These are phyloP conservation scores for Martes martes DNA, from an alignment of 2,113 vertebrate species.

Conservation along the genomic window DNA sequence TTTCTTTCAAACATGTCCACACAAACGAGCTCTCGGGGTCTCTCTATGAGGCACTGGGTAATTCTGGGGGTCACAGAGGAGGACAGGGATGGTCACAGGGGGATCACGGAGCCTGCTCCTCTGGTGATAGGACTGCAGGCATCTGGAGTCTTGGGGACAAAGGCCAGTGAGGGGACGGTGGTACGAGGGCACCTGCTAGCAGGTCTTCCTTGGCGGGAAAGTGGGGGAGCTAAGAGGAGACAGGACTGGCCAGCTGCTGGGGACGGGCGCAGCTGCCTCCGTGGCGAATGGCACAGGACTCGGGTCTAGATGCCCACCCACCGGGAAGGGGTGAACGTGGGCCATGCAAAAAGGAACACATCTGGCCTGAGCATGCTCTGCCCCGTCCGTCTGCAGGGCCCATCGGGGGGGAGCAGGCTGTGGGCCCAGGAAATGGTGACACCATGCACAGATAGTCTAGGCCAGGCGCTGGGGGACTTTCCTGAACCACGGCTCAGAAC, in stretches of 20 bases:
- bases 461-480: not conserved
- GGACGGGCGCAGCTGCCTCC: not conserved
- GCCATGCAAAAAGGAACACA: not conserved
- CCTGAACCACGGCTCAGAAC: not conserved
- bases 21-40: not conserved
- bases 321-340: not conserved
- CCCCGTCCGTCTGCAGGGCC: not conserved
- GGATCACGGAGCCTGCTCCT: not conserved
- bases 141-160: not conserved
- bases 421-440: not conserved
- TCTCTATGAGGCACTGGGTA: not conserved
- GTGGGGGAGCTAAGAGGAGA: not conserved
- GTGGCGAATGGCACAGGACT: fast-evolving
- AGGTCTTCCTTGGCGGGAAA: not conserved
- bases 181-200: not conserved
- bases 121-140: not conserved
- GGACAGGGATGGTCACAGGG: not conserved
- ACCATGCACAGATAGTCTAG: not conserved
- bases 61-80: not conserved
- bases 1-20: not conserved
- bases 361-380: not conserved
- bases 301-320: not conserved
- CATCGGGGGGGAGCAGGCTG: not conserved
- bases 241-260: not conserved
- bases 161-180: not conserved